Evolutionary conservation across 1,140 invertebrate species (phyloP).

Genomic region (Plutomurus gul): DNA sequence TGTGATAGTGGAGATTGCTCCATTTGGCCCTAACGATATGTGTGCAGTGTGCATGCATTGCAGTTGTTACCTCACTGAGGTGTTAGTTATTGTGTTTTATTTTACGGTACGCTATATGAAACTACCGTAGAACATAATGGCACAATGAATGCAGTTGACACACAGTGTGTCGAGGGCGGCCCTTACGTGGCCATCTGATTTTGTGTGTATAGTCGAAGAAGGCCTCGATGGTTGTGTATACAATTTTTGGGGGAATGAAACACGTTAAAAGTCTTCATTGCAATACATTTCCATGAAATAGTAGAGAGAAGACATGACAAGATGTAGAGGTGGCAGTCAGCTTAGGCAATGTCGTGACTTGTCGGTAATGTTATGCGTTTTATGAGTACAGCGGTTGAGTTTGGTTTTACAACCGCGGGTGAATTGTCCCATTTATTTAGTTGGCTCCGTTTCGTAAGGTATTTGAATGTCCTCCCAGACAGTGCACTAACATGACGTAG

Average conservation of each 20-base stretch:
- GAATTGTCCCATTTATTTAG: conserved; percentile 22
- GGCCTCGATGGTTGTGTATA: no score
- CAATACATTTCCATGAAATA: conserved; percentile 7
- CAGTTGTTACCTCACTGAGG: conserved; percentile 6
- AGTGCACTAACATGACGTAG: not conserved
- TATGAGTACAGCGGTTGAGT: conserved; percentile 6
- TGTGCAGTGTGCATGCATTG: not conserved
- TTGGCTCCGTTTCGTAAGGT: not conserved
- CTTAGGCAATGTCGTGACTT: conserved; percentile 11
- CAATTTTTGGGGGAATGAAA: no score
- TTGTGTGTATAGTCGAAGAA: no score
- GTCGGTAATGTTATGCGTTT: conserved; percentile 26
- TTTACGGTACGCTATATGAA: not conserved
- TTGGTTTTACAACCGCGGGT: conserved; percentile 14
- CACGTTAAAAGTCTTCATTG: not conserved
- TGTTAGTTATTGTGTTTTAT: conserved; percentile 20
- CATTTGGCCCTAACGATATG: not conserved
- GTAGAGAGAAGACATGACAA: not conserved
- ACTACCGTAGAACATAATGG: not conserved
- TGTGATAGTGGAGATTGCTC: not conserved
- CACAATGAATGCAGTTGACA: not conserved
- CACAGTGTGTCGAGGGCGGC: not conserved
- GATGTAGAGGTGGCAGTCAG: not conserved
- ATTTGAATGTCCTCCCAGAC: not conserved
- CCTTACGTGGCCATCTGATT: not conserved